phyloP scores from a whole-genome alignment of 1,140 invertebrate species.

The Macrotrachela quadricornifera region DNA sequence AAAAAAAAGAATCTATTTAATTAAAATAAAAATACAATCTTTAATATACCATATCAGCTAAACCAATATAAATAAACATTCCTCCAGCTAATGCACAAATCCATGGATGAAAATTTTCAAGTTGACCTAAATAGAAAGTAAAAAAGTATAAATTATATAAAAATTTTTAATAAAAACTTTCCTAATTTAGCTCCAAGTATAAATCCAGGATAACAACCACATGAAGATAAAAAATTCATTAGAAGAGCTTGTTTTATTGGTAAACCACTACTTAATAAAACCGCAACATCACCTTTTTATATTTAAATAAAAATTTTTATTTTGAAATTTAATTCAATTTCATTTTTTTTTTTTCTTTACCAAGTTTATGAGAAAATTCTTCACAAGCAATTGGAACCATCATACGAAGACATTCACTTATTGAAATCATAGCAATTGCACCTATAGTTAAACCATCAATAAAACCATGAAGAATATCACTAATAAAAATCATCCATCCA shows the following conservation, averaged over 20 bases:
- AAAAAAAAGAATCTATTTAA: too few relatives aligned
- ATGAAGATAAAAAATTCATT: conserved; percentile 47
- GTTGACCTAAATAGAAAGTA: too few relatives aligned
- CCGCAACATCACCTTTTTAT: conserved; percentile 38
- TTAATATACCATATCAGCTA: conserved; percentile 42
- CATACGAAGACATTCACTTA: conserved; percentile 42
- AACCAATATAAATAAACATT: conserved; percentile 44
- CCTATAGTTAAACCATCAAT: conserved; percentile 49
- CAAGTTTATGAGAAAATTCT: conserved; percentile 48
- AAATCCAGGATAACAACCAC: conserved; percentile 43
- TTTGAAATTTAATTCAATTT: too few relatives aligned
- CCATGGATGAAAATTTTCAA: conserved; percentile 29
- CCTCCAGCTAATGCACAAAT: conserved; percentile 41
- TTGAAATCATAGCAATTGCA: conserved; percentile 41
- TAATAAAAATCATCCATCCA: conserved; percentile 83
- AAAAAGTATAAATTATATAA: too few relatives aligned
- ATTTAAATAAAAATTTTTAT: too few relatives aligned
- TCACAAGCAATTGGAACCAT: conserved; percentile 47
- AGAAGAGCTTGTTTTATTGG: conserved; percentile 39
- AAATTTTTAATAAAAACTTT: conserved; percentile 12
- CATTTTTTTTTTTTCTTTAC: too few relatives aligned
- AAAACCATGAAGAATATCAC: conserved; percentile 62
- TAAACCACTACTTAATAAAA: conserved; percentile 47
- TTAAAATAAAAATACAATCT: too few relatives aligned
- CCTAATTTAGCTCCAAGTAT: conserved; percentile 34